Evolutionary conservation across 1,140 invertebrate genomes (phyloP).

Genomic region (Marisa cornuarietis): DNA sequence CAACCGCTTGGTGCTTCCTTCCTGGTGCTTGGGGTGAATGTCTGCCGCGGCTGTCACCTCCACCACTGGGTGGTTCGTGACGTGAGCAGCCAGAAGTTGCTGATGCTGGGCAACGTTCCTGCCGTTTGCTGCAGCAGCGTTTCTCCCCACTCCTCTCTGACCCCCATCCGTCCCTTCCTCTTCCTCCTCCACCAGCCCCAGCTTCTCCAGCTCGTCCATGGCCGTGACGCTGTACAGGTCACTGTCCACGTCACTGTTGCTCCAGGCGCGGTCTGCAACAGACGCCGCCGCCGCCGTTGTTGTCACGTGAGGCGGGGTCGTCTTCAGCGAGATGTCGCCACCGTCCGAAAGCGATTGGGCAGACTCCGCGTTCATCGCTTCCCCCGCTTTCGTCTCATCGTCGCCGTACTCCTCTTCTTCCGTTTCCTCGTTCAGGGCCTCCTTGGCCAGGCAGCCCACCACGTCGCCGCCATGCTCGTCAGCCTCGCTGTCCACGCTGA

Average conservation of each 20-base stretch:
- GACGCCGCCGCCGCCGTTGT: slow-evolving; percentile 42
- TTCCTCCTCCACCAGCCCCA: slow-evolving; percentile 44
- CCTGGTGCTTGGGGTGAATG: neutral
- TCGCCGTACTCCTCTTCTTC: neutral
- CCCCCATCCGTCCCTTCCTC: slow-evolving; percentile 33
- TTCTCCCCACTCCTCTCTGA: neutral
- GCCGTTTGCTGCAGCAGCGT: neutral
- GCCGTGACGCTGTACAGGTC: slow-evolving; percentile 61
- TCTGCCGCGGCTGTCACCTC: neutral
- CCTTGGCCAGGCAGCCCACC: too few relatives aligned
- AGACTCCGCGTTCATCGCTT: neutral
- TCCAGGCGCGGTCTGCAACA: slow-evolving; percentile 87
- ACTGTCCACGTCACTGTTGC: slow-evolving; percentile 71
- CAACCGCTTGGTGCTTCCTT: slow-evolving; percentile 20
- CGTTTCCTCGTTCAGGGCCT: too few relatives aligned
- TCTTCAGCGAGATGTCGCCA: slow-evolving; percentile 7
- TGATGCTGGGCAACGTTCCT: neutral
- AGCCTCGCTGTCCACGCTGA: neutral
- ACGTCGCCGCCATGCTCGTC: too few relatives aligned
- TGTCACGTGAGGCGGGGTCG: neutral
- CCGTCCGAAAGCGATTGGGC: neutral
- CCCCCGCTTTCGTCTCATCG: slow-evolving; percentile 19
- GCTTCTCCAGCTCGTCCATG: slow-evolving; percentile 61
- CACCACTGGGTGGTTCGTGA: neutral
- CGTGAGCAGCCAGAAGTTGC: neutral